Evolutionary conservation across 1,140 invertebrate genomes (phyloP).

Genomic region (Lethocerus indicus): DNA sequence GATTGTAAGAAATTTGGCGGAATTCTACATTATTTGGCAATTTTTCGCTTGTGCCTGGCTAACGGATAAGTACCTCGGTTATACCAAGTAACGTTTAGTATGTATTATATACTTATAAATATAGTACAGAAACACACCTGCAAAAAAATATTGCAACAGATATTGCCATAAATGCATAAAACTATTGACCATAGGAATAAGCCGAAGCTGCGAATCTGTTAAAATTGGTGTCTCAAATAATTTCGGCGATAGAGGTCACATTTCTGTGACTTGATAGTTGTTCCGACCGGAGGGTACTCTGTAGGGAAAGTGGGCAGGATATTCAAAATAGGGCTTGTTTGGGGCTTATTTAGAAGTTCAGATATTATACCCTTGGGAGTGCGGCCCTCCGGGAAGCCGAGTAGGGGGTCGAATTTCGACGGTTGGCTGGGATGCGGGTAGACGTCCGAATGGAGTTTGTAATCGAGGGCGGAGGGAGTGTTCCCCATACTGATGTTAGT

Average conservation of each 20-base stretch:
- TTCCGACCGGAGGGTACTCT: neutral
- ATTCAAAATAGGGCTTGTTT: neutral
- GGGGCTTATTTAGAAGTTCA: neutral
- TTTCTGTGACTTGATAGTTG: neutral
- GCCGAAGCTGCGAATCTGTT: neutral
- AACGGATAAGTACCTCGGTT: too few species aligned
- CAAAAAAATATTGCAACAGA: too few species aligned
- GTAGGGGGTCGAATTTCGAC: slow-evolving; percentile 7
- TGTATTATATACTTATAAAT: too few species aligned
- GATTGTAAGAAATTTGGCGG: too few species aligned
- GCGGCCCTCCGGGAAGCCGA: slow-evolving; percentile 7
- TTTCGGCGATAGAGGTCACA: neutral
- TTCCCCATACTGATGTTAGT: neutral
- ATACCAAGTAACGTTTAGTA: too few species aligned
- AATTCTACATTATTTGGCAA: too few species aligned
- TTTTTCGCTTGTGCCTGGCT: too few species aligned
- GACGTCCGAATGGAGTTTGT: slow-evolving; percentile 4
- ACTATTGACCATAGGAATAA: too few species aligned
- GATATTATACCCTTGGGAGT: slow-evolving; percentile 5
- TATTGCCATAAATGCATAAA: too few species aligned
- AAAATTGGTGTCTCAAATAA: neutral
- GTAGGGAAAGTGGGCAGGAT: neutral
- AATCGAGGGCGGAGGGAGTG: neutral
- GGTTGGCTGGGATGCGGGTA: neutral
- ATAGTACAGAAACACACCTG: too few species aligned